phyloP scores from a whole-genome alignment of 1,140 invertebrate species.

The Hycleus cichorii region DNA sequence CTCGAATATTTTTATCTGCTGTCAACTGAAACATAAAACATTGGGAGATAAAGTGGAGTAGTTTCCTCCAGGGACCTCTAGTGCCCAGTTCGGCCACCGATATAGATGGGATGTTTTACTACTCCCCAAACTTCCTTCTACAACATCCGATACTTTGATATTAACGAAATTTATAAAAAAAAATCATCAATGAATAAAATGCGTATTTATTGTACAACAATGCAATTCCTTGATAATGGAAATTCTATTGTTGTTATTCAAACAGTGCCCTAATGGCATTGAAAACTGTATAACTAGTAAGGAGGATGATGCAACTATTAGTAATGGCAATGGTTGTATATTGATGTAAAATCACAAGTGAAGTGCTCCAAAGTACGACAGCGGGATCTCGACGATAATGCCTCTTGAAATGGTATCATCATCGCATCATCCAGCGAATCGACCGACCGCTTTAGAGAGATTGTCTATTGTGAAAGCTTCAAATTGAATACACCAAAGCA shows the following conservation, averaged over 20 bases:
- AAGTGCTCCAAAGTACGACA: conserved; percentile 14
- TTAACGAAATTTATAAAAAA: too few relatives aligned
- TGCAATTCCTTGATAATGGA: too few relatives aligned
- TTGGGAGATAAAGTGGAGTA: conserved; percentile 35
- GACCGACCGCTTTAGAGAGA: conserved; percentile 18
- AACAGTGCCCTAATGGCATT: too few relatives aligned
- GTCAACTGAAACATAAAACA: conserved; percentile 36
- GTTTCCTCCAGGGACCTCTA: conserved; percentile 36
- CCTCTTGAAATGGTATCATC: conserved; percentile 14
- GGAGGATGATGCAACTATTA: not conserved
- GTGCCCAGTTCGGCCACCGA: conserved; percentile 24
- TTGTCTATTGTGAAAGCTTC: conserved; percentile 26
- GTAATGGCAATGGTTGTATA: conserved; percentile 4
- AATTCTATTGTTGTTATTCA: too few relatives aligned
- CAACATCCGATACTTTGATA: too few relatives aligned
- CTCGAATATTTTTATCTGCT: conserved; percentile 37
- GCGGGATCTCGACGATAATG: conserved; percentile 13
- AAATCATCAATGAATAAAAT: too few relatives aligned
- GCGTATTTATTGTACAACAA: too few relatives aligned
- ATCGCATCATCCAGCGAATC: conserved; percentile 12
- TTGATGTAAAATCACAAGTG: conserved; percentile 11
- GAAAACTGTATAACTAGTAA: too few relatives aligned
- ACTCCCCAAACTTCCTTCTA: conserved; percentile 1
- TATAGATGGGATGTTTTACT: conserved; percentile 31
- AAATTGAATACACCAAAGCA: conserved; percentile 21